Evolutionary conservation across 2,113 vertebrate species (phyloP), one percentile per base, ranked within the genome.

Genomic region (Chionomys nivalis): DNA sequence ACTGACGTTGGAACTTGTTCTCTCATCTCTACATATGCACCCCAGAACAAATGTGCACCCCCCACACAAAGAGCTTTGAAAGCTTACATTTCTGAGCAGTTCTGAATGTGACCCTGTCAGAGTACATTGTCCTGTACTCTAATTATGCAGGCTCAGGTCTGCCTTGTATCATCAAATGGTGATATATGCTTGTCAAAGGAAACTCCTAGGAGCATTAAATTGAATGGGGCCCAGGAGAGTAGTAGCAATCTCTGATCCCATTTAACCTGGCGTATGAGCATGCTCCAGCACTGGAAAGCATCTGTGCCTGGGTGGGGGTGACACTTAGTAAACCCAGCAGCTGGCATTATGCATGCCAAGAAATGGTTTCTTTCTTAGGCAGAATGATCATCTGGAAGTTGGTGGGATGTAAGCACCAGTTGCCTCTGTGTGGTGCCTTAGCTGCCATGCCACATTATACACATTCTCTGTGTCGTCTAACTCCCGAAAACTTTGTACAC

Each of bases 121-220:
- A n/a, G 10, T 66, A 7, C 28, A 36, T 42, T 36, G 26, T 12
- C 61, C 1, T 3, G 65, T 0, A 55, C 86, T 28, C 1, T 3
- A 8, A 33, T 86, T 85, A 87, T 66, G 6, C 52, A 39, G 76
- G 31, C 49, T 92, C 31, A 39, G 47, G 33, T 66, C 87, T 83
- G 68, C 81, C 33, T 66, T 17, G 42, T 63, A 44, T 52, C 68
- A 14, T 28, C 4, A 31, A 19, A 44, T 39, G 72, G n/a, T 36
- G 49, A 28, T 21, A 58, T 55, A 24, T 39, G 55, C n/a, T 97
- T 94, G 96, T 39, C 17, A 58, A 65, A 83, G n/a, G 70, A 77
- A 83, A 73, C 65, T 87, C 75, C 9, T 47, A 66, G 66, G 2
- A 58, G 36, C 58, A 10, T 90, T 73, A 77, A n/a, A 82, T 83